Evolutionary conservation across 2,797 vertebrate genomes (phyloP).

Genomic region (Podarcis lilfordi): DNA sequence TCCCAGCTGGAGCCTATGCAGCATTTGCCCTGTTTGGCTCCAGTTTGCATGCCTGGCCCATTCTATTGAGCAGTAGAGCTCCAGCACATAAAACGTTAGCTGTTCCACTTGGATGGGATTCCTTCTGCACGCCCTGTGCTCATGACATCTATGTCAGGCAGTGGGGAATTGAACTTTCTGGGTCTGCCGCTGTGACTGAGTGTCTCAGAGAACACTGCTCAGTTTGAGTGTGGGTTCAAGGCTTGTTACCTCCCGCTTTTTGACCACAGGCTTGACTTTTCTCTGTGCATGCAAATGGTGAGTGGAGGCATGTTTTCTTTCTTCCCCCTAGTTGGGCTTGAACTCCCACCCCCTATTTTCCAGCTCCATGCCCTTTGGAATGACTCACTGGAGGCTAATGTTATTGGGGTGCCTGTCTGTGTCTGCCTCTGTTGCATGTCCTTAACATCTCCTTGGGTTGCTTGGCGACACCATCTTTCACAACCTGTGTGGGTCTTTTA

Average conservation of each 20-base stretch:
- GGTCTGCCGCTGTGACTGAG: neutral
- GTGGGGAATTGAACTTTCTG: neutral
- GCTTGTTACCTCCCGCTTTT: neutral
- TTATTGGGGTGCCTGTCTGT: neutral
- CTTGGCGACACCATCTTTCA: too few species aligned
- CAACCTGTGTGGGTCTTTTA: neutral
- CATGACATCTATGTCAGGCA: neutral
- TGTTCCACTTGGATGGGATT: neutral
- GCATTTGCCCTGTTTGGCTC: neutral
- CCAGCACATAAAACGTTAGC: too few species aligned
- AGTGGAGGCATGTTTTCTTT: neutral
- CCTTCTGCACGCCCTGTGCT: neutral
- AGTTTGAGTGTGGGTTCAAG: neutral
- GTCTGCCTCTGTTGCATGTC: too few species aligned
- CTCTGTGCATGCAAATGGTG: neutral
- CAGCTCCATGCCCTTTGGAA: neutral
- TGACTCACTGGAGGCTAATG: neutral
- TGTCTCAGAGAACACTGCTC: too few species aligned
- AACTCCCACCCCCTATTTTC: neutral
- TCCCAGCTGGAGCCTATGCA: neutral
- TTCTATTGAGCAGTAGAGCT: neutral
- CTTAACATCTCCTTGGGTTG: too few species aligned
- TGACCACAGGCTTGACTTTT: neutral
- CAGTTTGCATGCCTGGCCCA: too few species aligned
- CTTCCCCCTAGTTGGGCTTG: neutral